phyloP scores from a whole-genome alignment of 2,113 vertebrate species.

The Petromus typicus region DNA sequence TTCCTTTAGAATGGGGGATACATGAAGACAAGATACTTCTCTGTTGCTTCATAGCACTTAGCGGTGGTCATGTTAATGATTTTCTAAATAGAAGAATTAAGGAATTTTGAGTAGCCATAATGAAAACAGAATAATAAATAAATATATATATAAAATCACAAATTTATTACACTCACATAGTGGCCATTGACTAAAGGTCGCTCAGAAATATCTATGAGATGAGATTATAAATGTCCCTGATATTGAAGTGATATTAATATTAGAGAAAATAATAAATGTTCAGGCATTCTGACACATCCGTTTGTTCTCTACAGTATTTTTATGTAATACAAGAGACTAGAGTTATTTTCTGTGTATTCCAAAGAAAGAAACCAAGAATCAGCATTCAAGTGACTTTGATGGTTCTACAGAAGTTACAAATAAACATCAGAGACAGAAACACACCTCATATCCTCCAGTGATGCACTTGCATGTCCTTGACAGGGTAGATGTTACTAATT shows the following conservation, averaged over 20 bases:
- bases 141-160: not conserved
- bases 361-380: constrained; percentile 24
- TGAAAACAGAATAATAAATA: not conserved
- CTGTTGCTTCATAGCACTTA: too few species aligned
- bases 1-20: not conserved
- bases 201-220: not conserved
- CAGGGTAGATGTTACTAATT: not conserved
- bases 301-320: not conserved
- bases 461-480: not conserved
- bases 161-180: not conserved
- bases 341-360: not conserved
- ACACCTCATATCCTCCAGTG: not conserved
- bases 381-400: not conserved
- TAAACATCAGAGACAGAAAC: constrained; percentile 32
- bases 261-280: not conserved
- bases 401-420: not conserved
- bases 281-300: not conserved
- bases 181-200: not conserved
- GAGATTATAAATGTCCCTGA: not conserved
- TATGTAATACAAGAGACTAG: not conserved
- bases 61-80: not conserved
- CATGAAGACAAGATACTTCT: not conserved
- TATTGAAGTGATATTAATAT: not conserved
- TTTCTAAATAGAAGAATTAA: not conserved
- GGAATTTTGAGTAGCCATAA: not conserved